Evolutionary conservation across 1,140 invertebrate genomes (phyloP).

Genomic region (Ceratina japonica): DNA sequence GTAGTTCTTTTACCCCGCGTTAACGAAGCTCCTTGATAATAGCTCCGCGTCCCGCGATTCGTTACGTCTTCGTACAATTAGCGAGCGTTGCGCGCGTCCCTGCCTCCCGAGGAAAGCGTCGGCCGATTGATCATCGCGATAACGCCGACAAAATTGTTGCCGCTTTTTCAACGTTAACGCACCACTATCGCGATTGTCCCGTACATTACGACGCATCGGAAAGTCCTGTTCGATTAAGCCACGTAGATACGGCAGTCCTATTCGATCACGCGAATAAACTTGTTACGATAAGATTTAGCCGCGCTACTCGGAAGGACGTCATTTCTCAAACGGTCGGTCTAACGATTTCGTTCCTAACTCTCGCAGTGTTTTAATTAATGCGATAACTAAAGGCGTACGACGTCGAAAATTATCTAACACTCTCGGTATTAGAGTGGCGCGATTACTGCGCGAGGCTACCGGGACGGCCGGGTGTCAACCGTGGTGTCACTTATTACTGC

Average conservation of each 20-base stretch:
- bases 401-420: neutral
- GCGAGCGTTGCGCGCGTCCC: conserved; percentile 11
- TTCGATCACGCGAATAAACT: no score
- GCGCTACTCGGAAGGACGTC: no score
- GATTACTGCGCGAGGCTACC: neutral
- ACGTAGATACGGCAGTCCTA: no score
- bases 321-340: no score
- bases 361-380: no score
- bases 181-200: neutral
- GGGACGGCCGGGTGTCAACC: conserved; percentile 6
- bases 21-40: conserved; percentile 43
- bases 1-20: conserved; percentile 31
- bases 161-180: conserved; percentile 2
- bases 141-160: conserved; percentile 44
- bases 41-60: conserved; percentile 19
- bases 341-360: no score
- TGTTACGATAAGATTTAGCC: no score
- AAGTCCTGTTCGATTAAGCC: no score
- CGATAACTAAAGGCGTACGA: no score
- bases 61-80: conserved; percentile 54
- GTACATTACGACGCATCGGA: no score
- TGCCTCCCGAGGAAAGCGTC: neutral
- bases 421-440: no score
- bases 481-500: conserved; percentile 11
- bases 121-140: conserved; percentile 40